Percentiles rank a stretch among this genome's conserved stretches.
phyloP scores from a whole-genome alignment of 2,888 invertebrate species.

The Mamestra brassicae region DNA sequence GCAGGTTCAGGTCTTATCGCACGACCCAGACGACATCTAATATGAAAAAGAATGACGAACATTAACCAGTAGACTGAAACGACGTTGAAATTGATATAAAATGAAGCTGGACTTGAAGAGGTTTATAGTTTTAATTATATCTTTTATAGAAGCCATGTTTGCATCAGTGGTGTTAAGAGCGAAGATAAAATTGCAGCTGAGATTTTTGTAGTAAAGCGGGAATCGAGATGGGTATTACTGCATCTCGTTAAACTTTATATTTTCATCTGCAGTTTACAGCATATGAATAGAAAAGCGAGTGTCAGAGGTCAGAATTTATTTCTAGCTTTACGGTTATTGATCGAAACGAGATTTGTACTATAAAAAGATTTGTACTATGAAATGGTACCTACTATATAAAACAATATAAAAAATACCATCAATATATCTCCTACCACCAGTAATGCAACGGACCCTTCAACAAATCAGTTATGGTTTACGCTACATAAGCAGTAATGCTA shows the following conservation, averaged over 20 bases:
- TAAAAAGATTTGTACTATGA: too few species aligned
- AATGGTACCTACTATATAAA: too few species aligned
- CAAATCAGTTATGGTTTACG: constrained; percentile 76
- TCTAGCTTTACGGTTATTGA: not conserved
- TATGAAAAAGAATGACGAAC: constrained; percentile 61
- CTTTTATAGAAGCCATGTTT: constrained; percentile 13
- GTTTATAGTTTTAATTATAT: constrained; percentile 14
- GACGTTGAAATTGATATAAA: constrained; percentile 47
- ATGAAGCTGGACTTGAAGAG: constrained; percentile 15
- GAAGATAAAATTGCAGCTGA: constrained; percentile 11
- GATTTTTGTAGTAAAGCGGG: constrained; percentile 10
- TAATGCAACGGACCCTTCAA: constrained; percentile 58
- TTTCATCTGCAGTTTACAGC: not conserved
- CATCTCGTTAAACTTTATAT: constrained; percentile 13
- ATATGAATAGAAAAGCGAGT: not conserved
- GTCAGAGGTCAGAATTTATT: too few species aligned
- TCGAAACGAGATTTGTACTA: not conserved
- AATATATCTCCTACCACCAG: constrained; percentile 30
- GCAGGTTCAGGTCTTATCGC: constrained; percentile 65
- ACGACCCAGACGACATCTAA: constrained; percentile 57
- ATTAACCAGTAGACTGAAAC: constrained; percentile 61
- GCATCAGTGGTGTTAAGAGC: constrained; percentile 18
- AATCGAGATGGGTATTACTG: constrained; percentile 5
- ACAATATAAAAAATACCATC: not conserved
- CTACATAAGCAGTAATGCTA: constrained; percentile 75